Percentiles rank a stretch among this genome's conserved stretches.
Conservation (phyloP, 2,797 vertebrate genomes). For the Eospalax fontanierii region DNA sequence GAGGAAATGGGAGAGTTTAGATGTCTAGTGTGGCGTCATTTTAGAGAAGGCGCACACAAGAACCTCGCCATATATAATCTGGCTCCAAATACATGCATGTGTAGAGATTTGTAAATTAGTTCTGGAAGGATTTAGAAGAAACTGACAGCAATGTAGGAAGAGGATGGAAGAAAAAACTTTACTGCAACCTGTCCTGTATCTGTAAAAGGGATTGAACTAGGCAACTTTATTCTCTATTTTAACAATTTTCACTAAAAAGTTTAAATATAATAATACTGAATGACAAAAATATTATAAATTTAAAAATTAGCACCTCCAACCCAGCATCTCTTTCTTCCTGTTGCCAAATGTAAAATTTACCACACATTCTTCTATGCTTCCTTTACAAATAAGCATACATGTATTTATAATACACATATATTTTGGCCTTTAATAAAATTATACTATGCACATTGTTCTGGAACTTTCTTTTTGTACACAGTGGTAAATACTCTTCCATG, state of each 20-base stretch:
- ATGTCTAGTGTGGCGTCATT: too few species aligned
- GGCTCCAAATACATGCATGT: background rate
- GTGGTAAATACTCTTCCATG: background rate
- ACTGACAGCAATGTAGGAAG: too few species aligned
- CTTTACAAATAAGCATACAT: too few species aligned
- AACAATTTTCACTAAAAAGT: background rate
- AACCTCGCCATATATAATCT: background rate
- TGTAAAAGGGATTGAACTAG: background rate
- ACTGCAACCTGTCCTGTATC: background rate
- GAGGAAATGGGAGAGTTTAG: background rate
- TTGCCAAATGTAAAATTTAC: background rate
- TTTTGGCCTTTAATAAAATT: background rate
- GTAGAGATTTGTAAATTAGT: background rate
- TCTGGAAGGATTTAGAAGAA: background rate
- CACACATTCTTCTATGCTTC: background rate
- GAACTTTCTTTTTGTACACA: background rate
- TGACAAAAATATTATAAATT: background rate
- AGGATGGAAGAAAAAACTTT: background rate
- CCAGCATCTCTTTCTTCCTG: background rate
- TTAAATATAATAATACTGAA: background rate
- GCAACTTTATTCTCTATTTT: background rate
- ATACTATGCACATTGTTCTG: background rate
- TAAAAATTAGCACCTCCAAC: background rate
- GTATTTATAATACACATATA: background rate
- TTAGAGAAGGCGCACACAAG: background rate